Evolutionary conservation across 2,797 vertebrate genomes (phyloP).

Genomic region (Falco columbarius): DNA sequence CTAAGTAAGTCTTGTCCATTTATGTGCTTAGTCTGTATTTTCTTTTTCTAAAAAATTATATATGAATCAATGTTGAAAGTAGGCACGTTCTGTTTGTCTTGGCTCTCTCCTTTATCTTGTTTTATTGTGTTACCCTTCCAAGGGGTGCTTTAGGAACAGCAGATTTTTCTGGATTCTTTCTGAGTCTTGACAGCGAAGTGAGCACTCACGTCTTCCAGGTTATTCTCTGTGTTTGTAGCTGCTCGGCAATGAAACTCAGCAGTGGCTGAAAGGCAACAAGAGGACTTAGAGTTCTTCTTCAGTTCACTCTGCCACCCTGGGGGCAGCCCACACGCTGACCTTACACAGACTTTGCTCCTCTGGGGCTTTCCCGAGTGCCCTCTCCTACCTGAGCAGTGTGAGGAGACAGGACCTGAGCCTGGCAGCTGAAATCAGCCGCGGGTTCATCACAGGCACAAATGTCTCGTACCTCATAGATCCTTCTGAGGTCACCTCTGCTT

Average conservation of each 20-base stretch:
- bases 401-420: background rate
- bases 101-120: conserved; percentile 47
- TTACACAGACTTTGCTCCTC: background rate
- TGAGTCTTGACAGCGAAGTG: fast-evolving
- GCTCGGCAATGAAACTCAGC: fast-evolving
- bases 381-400: background rate
- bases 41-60: conserved; percentile 57
- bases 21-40: conserved; percentile 70
- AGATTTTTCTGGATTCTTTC: background rate
- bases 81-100: conserved; percentile 37
- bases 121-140: conserved; percentile 1
- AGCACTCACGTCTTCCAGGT: background rate
- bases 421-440: background rate
- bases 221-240: background rate
- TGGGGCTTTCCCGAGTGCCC: background rate
- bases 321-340: background rate
- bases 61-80: conserved; percentile 17
- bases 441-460: background rate
- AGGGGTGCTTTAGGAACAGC: background rate
- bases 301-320: fast-evolving
- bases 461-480: fast-evolving
- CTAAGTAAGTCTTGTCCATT: conserved; percentile 63
- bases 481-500: background rate
- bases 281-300: background rate
- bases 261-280: background rate